Percentiles rank a stretch among this genome's conserved stretches.
Conservation (phyloP, 2,888 invertebrate genomes). For the Drosophila quasianomalipes region DNA sequence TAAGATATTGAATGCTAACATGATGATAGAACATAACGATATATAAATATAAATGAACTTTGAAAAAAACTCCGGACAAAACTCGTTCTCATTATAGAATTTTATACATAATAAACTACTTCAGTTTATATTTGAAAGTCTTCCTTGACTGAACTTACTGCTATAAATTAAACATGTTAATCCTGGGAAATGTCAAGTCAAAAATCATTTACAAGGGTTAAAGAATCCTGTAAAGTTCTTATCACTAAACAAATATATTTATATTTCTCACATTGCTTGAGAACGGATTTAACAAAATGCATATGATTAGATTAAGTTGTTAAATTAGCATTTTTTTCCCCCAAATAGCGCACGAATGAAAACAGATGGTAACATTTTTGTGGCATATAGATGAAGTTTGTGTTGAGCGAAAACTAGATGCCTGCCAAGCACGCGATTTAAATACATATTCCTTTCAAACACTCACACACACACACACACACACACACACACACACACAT, state of each 20-base stretch:
- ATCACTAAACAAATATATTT: background rate
- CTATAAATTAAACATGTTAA: background rate
- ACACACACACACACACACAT: constrained; percentile 8
- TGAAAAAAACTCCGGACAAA: background rate
- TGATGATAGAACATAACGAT: background rate
- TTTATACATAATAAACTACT: background rate
- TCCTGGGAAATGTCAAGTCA: background rate
- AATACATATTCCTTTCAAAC: constrained; percentile 20
- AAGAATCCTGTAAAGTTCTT: background rate
- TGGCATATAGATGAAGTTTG: constrained; percentile 22
- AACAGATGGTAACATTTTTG: constrained; percentile 6
- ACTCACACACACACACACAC: constrained; percentile 13
- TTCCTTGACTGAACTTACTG: background rate
- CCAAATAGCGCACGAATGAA: constrained; percentile 8
- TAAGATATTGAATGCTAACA: background rate
- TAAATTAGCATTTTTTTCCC: constrained; percentile 7
- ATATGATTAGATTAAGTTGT: constrained; percentile 27
- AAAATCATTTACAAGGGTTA: background rate
- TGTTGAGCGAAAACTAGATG: constrained; percentile 36
- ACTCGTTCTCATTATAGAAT: background rate
- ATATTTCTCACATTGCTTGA: background rate
- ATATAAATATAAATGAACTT: background rate
- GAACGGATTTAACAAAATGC: constrained; percentile 20
- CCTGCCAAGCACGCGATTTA: constrained; percentile 65
- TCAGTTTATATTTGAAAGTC: background rate